Percentiles rank a stretch among this genome's conserved stretches.
phyloP scores from a whole-genome alignment of 2,888 invertebrate species.

The Alitta virens region DNA sequence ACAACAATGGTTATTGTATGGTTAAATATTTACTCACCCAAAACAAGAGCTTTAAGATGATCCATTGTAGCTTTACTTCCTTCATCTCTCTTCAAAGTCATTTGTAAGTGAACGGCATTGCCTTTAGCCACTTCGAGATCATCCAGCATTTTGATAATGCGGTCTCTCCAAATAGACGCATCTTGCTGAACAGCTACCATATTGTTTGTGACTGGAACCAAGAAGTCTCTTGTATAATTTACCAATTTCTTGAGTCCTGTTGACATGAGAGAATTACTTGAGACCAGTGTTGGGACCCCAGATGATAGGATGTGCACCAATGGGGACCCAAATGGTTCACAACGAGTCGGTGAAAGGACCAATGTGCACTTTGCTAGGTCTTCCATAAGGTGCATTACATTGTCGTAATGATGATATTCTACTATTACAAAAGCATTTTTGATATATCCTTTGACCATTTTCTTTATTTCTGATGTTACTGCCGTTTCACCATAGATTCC shows the following conservation, averaged over 20 bases:
- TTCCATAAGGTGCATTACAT: neutral
- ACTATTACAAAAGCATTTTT: conserved; percentile 2
- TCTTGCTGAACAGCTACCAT: conserved; percentile 24
- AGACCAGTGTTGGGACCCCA: conserved; percentile 29
- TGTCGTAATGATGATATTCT: conserved; percentile 12
- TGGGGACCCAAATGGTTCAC: conserved; percentile 26
- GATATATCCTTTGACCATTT: neutral
- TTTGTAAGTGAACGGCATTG: conserved; percentile 21
- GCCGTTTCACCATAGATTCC: neutral
- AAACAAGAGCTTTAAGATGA: conserved; percentile 23
- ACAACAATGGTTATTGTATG: no score
- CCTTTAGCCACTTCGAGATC: conserved; percentile 17
- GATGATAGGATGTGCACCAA: conserved; percentile 27
- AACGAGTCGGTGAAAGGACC: conserved; percentile 24
- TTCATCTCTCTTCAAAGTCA: conserved; percentile 26
- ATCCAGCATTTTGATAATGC: conserved; percentile 19
- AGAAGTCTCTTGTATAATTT: conserved; percentile 18
- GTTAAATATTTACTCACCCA: no score
- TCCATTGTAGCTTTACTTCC: conserved; percentile 29
- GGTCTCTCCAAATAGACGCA: conserved; percentile 27
- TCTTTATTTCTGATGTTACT: neutral
- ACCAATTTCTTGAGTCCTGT: conserved; percentile 21
- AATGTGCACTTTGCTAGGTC: conserved; percentile 19
- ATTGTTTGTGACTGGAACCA: conserved; percentile 24
- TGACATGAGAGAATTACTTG: conserved; percentile 24